Evolutionary conservation across 1,140 invertebrate genomes (phyloP).

Genomic region (Sarcophaga bullata): DNA sequence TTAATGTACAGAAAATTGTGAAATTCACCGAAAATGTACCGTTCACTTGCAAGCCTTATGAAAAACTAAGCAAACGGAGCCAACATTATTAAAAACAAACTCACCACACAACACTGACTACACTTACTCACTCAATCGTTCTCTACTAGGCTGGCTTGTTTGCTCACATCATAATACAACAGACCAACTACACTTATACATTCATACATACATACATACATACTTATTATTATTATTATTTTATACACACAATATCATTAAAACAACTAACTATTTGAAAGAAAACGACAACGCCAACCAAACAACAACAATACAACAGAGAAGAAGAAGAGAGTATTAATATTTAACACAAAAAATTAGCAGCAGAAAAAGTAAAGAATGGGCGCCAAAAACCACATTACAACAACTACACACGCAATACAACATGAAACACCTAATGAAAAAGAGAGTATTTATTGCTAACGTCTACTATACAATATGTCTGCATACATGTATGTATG

Average conservation of each 20-base stretch:
- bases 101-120: not conserved
- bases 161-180: not conserved
- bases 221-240: too few relatives aligned
- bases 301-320: not conserved
- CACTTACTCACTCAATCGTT: too few relatives aligned
- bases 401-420: not conserved
- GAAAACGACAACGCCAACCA: not conserved
- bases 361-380: conserved; percentile 9
- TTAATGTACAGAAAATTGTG: conserved; percentile 15
- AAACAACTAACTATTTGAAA: conserved; percentile 3
- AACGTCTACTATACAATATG: too few relatives aligned
- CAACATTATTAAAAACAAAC: conserved; percentile 25
- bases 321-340: conserved; percentile 5
- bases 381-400: conserved; percentile 29
- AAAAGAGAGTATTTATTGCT: not conserved
- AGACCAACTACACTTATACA: not conserved
- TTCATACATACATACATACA: not conserved
- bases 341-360: not conserved
- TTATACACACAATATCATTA: conserved; percentile 15
- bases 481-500: too few relatives aligned
- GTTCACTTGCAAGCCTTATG: conserved; percentile 38
- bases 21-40: conserved; percentile 40
- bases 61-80: conserved; percentile 41
- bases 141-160: too few relatives aligned
- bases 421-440: not conserved